A percentile compares a stretch with the other conserved stretches of the same genome.
These are phyloP conservation scores for Macropodus opercularis DNA, from an alignment of 2,797 vertebrate species.

Conservation along the genomic window DNA sequence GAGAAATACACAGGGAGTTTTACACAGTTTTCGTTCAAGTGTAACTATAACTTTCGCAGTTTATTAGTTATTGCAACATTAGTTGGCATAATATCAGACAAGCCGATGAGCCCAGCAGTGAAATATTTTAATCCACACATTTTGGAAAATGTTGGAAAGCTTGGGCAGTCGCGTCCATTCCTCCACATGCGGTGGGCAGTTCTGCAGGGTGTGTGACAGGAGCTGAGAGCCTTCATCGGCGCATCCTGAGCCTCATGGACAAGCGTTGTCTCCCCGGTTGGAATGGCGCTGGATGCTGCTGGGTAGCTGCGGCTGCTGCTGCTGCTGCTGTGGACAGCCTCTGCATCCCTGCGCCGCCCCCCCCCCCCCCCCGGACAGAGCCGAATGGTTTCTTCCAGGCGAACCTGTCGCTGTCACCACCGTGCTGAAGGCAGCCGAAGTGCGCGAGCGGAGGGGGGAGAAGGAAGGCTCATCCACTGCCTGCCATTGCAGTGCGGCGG, in stretches of 20 bases:
- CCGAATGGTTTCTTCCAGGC: constrained; percentile 83
- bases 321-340: constrained; percentile 56
- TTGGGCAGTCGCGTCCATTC: constrained; percentile 38
- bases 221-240: background rate
- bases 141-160: background rate
- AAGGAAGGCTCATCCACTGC: constrained; percentile 76
- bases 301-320: constrained; percentile 40
- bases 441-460: constrained; percentile 51
- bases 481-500: constrained; percentile 85
- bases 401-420: constrained; percentile 81
- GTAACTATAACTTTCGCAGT: too few species aligned
- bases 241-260: constrained; percentile 26
- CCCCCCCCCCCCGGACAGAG: constrained; percentile 68
- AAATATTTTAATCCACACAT: constrained; percentile 3
- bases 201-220: constrained; percentile 2
- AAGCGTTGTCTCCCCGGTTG: constrained; percentile 31
- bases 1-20: too few species aligned
- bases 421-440: constrained; percentile 77
- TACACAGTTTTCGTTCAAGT: too few species aligned
- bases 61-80: too few species aligned
- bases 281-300: constrained; percentile 65
- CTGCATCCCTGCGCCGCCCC: constrained; percentile 46
- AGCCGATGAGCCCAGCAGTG: too few species aligned
- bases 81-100: too few species aligned
- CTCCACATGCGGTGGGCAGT: background rate